Evolutionary conservation across 2,888 invertebrate genomes (phyloP).

Genomic region (Polyommatus iphigenia): DNA sequence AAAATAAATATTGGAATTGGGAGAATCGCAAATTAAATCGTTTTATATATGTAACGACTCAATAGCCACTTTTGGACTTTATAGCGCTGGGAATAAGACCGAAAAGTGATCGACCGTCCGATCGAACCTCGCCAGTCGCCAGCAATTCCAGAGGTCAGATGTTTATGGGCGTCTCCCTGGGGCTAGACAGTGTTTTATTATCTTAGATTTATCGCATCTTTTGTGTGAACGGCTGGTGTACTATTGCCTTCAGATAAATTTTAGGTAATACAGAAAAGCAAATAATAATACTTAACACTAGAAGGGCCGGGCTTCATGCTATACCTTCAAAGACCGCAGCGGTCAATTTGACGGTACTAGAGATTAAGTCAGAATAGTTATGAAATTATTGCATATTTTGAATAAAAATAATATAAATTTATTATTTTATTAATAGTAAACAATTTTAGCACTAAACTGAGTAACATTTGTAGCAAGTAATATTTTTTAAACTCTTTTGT

Average conservation of each 20-base stretch:
- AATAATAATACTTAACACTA: too few relatives aligned
- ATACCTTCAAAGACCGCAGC: too few relatives aligned
- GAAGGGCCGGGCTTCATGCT: too few relatives aligned
- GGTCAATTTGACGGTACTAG: too few relatives aligned
- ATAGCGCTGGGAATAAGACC: not conserved
- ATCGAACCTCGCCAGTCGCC: not conserved
- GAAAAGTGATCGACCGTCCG: not conserved
- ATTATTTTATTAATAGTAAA: too few relatives aligned
- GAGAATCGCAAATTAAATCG: not conserved
- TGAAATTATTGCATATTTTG: too few relatives aligned
- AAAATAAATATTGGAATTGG: not conserved
- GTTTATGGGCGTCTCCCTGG: constrained; percentile 1
- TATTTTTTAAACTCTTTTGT: too few relatives aligned
- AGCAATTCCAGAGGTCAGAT: constrained; percentile 15
- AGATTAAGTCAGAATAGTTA: too few relatives aligned
- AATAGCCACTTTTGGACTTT: not conserved
- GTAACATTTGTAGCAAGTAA: too few relatives aligned
- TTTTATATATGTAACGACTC: not conserved
- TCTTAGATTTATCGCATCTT: constrained; percentile 14
- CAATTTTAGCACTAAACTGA: too few relatives aligned
- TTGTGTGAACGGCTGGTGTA: not conserved
- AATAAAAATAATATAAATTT: too few relatives aligned
- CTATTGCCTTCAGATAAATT: not conserved
- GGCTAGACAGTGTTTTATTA: not conserved
- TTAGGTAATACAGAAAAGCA: not conserved